Percentiles rank a stretch among this genome's conserved stretches.
Evolutionary conservation across 1,140 invertebrate genomes (phyloP).

Genomic region (Pristionchus pacificus): DNA sequence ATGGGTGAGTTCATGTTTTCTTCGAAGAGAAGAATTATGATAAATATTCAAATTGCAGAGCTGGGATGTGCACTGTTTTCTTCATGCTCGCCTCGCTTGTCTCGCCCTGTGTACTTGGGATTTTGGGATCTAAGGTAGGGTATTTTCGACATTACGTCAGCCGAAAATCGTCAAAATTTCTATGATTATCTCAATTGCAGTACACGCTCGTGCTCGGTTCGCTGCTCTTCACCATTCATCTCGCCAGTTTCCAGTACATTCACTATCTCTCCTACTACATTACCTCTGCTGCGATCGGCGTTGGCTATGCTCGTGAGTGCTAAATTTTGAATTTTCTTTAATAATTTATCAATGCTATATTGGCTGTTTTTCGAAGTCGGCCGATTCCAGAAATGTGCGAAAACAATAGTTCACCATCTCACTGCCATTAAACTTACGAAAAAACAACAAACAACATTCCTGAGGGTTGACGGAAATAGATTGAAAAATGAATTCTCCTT

Average conservation of each 20-base stretch:
- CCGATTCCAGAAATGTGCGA: too few relatives aligned
- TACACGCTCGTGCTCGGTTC: neutral
- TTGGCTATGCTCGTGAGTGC: constrained; percentile 31
- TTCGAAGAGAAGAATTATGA: too few relatives aligned
- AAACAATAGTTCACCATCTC: too few relatives aligned
- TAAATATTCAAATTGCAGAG: too few relatives aligned
- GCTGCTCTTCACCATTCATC: neutral
- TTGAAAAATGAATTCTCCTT: too few relatives aligned
- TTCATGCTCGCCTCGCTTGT: constrained; percentile 22
- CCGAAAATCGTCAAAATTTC: too few relatives aligned
- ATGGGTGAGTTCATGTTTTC: too few relatives aligned
- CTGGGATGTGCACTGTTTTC: constrained; percentile 18
- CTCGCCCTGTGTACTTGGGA: constrained; percentile 10
- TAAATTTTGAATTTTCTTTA: too few relatives aligned
- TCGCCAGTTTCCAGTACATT: constrained; percentile 19
- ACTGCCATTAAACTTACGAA: too few relatives aligned
- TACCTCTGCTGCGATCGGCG: constrained; percentile 22
- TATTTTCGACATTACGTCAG: constrained; percentile 18
- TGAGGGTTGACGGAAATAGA: neutral
- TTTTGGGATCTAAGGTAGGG: constrained; percentile 18
- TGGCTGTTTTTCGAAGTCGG: too few relatives aligned
- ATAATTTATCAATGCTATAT: too few relatives aligned
- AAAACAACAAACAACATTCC: too few relatives aligned
- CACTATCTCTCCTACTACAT: constrained; percentile 24
- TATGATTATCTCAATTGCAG: constrained; percentile 18